Conservation (phyloP, 1,140 invertebrate genomes). For the Colletes latitarsis region DNA sequence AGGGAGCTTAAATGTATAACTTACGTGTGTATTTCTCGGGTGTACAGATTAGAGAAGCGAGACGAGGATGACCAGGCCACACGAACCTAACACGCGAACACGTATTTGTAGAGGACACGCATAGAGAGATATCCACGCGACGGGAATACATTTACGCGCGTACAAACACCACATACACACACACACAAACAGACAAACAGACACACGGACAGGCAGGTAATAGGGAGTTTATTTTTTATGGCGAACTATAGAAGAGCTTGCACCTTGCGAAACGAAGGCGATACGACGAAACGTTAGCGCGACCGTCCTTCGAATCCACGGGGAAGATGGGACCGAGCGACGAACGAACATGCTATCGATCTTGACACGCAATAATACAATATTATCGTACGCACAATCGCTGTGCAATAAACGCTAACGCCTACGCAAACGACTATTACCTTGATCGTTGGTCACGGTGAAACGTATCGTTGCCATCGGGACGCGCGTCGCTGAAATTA, state of each 20-base stretch:
- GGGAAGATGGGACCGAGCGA: not conserved
- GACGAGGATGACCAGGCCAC: conserved; percentile 50
- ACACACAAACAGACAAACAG: conserved; percentile 1
- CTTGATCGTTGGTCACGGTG: not conserved
- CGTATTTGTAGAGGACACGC: conserved; percentile 24
- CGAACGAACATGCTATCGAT: conserved; percentile 27
- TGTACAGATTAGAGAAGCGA: conserved; percentile 68
- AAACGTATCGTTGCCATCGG: conserved; percentile 17
- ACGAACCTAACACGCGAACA: conserved; percentile 19
- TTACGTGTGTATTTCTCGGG: conserved; percentile 68
- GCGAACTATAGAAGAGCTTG: conserved; percentile 70
- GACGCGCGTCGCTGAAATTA: conserved; percentile 19
- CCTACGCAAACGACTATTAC: not conserved
- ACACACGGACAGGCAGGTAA: conserved; percentile 60
- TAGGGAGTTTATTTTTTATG: conserved; percentile 81
- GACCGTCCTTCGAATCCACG: conserved; percentile 63
- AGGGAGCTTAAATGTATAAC: conserved; percentile 73
- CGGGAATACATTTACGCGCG: conserved; percentile 28
- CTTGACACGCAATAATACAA: conserved; percentile 21
- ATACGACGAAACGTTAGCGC: conserved; percentile 74
- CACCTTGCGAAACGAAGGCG: conserved; percentile 61
- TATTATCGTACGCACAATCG: conserved; percentile 51
- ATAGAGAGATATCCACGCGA: conserved; percentile 22
- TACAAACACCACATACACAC: conserved; percentile 1
- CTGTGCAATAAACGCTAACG: conserved; percentile 40